These are phyloP conservation scores for Trachurus trachurus DNA, from an alignment of 2,797 vertebrate species.

Conservation along the genomic window DNA sequence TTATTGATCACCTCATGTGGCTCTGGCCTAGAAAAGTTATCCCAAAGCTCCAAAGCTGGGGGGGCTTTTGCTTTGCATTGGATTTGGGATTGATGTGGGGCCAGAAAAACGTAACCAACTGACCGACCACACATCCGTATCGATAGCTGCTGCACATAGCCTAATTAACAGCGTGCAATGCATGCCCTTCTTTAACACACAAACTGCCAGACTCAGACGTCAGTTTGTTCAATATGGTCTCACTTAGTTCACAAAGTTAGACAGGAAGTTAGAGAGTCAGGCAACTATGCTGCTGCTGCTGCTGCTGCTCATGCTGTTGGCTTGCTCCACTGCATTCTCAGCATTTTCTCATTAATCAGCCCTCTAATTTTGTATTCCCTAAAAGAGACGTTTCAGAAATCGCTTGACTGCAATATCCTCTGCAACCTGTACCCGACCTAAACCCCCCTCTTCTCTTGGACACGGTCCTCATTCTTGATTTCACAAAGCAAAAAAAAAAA, in stretches of 20 bases:
- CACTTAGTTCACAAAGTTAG: constrained; percentile 71
- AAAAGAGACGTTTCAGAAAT: constrained; percentile 35
- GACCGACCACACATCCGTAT: constrained; percentile 63
- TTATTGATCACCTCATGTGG: constrained; percentile 51
- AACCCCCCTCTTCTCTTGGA: constrained; percentile 15
- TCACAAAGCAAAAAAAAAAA: constrained; percentile 15
- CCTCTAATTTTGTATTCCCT: constrained; percentile 44
- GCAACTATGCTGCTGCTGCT: constrained; percentile 35
- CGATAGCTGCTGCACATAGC: constrained; percentile 47
- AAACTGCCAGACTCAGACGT: constrained; percentile 39
- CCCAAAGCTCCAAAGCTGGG: constrained; percentile 34
- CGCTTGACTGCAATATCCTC: constrained; percentile 10
- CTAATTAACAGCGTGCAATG: constrained; percentile 62
- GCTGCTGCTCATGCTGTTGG: background rate
- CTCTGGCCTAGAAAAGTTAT: constrained; percentile 61
- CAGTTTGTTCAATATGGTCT: constrained; percentile 72
- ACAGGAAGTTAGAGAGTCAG: constrained; percentile 67
- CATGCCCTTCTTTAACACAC: constrained; percentile 32
- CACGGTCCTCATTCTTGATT: constrained; percentile 12
- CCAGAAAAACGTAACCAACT: constrained; percentile 32
- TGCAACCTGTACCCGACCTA: background rate
- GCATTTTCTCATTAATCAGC: constrained; percentile 66
- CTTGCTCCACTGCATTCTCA: constrained; percentile 60
- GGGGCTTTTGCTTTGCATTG: background rate
- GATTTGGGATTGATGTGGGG: constrained; percentile 36